Evolutionary conservation across 2,113 vertebrate species (phyloP), one percentile per base, ranked within the genome.

Genomic region (Desmodus rotundus): DNA sequence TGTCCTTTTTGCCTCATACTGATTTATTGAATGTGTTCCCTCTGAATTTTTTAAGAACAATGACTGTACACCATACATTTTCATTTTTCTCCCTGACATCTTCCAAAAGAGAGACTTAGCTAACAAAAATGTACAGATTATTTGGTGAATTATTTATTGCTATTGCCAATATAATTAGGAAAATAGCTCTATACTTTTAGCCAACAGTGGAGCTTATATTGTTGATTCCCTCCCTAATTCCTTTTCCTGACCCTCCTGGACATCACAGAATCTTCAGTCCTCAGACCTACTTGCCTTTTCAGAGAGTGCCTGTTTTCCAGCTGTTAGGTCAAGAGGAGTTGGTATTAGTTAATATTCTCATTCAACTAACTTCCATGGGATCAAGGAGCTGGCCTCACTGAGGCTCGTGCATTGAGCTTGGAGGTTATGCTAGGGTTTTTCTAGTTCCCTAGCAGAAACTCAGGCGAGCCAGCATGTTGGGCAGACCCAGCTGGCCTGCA

Each of bases 401-500:
- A 85, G 28, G 47, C 33, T 68, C 43, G 38, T 1, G 17, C 47
- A 28, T 50, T 70, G 87, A 91, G 22, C 84, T 77, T 86, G 61
- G 82, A 89, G 56, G 63, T 87, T 43, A 20, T 52, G 54, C 36
- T 28, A 17, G 78, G 14, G 22, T 47, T 91, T 91, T 77, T 68
- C 72, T 61, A 90, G 72, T 77, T 65, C 74, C 78, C 65, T 15
- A 36, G 24, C 82, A 93, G 65, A 95, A 36, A 52, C 41, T 24
- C 7, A 28, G 52, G 13, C 28, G 56, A 95, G 61, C 84, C 68
- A 74, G 81, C 3, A 0, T 88, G 31, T 91, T 80, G 95, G 91
- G 83, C 72, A 92, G 31, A 83, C 47, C 72, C 96, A 90, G 84
- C 92, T 95, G 90, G 90, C 61, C 82, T 90, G 0, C 11, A 68